Base-by-base conservation (phyloP, 1,140 invertebrate genomes). In the Orius insidiosus region DNA sequence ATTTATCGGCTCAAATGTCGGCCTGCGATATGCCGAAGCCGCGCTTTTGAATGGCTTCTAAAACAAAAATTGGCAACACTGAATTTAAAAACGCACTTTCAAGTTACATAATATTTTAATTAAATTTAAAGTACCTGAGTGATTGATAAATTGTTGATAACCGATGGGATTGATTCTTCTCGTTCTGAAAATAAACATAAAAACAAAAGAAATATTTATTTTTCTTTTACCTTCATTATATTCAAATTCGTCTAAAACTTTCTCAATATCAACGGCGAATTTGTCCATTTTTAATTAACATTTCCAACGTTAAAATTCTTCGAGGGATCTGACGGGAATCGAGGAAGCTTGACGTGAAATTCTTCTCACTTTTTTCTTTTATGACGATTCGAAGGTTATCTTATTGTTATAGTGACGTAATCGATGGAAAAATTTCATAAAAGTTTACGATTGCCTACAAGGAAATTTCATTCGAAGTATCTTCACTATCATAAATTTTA, bases 171-270 rank as follows among this genome's bases (percentile, higher is more conserved):
- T 9, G 36, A 38, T 16, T 47, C 45, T 15, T 47, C 45, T 34
- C 35, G 36, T 9, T 34, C 45, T 47, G 45, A 15, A 32, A 47
- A 38, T 13, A 9, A 34, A 16, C 2, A 34, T 45, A 45, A 15
- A 31, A 11, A 43, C 35, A 36, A 3, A 36, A 36, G n/a, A n/a
- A n/a, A n/a, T n/a, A n/a, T n/a, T n/a, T n/a, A n/a, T n/a, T n/a
- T 36, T 15, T 13, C 5, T 31, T 8, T 42, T 58, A 76, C 73
- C 72, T 70, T 80, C 74, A 59, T 74, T 74, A 58, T 78, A 72
- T 64, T 88, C 84, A 64, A 89, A 82, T 58, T 87, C 83, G 63
- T 88, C 83, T 41, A 89, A 66, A 54, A 87, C 80, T 68, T 85
- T 83, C 63, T 88, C 83, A 53, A 88, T 70, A 68, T 88, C 84